These are phyloP conservation scores for Invenusta paracnida DNA, from an alignment of 2,888 invertebrate genomes.

Conservation along the genomic window DNA sequence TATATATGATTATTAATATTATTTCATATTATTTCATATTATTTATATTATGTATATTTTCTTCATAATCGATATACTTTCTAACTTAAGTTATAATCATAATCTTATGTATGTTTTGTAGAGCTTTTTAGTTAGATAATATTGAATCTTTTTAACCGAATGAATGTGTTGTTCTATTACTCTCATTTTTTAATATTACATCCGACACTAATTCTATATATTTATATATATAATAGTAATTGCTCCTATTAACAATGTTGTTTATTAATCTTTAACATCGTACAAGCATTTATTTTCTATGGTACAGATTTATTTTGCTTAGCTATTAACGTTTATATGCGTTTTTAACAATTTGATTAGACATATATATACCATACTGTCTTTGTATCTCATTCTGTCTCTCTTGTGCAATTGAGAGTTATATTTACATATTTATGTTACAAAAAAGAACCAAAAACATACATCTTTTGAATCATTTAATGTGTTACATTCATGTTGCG, in stretches of 20 bases:
- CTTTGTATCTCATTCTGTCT: background rate
- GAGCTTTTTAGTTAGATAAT: no score
- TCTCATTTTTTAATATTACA: no score
- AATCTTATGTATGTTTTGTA: background rate
- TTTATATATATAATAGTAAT: no score
- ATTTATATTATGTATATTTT: no score
- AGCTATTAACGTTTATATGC: background rate
- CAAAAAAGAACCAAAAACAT: background rate
- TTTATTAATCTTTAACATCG: background rate
- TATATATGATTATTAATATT: no score
- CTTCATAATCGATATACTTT: no score
- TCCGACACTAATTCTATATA: no score
- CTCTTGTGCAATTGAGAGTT: background rate
- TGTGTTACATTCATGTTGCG: background rate
- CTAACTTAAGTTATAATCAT: constrained; percentile 9
- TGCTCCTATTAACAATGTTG: no score
- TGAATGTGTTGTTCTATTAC: no score
- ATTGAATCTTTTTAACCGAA: no score
- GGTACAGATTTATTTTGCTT: constrained; percentile 26
- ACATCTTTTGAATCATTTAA: background rate
- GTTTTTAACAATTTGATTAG: constrained; percentile 1
- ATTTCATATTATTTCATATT: no score
- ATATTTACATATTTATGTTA: background rate
- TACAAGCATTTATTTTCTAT: constrained; percentile 26
- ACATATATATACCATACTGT: background rate